A percentile compares a stretch with the other conserved stretches of the same genome.
Evolutionary conservation across 2,113 vertebrate species (phyloP).

Genomic region (Tragelaphus strepsiceros): DNA sequence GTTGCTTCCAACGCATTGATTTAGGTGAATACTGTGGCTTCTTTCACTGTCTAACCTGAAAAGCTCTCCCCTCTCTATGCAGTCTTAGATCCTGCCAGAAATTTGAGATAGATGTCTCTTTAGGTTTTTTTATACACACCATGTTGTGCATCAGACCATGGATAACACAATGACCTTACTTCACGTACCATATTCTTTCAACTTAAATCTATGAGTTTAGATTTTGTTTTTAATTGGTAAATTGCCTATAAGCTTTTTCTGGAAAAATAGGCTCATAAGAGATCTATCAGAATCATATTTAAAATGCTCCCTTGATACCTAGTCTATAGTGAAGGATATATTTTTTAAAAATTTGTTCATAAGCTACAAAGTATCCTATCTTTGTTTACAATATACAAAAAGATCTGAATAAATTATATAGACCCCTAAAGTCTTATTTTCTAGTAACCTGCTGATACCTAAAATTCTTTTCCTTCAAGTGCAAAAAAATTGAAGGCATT

Average conservation of each 20-base stretch:
- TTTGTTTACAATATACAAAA: constrained; percentile 20
- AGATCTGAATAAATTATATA: not conserved
- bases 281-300: constrained; percentile 16
- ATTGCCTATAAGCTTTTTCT: constrained; percentile 43
- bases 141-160: not conserved
- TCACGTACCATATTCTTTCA: not conserved
- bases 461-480: not conserved
- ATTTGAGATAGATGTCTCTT: not conserved
- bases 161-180: not conserved
- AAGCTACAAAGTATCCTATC: constrained; percentile 13
- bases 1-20: constrained; percentile 21
- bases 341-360: not conserved
- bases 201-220: not conserved
- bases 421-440: not conserved
- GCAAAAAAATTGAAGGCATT: constrained; percentile 15
- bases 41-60: constrained; percentile 24
- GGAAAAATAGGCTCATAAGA: not conserved
- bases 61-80: constrained; percentile 26
- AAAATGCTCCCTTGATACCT: constrained; percentile 21
- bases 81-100: not conserved
- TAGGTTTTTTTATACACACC: not conserved
- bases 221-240: constrained; percentile 29
- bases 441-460: constrained; percentile 11
- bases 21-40: not conserved
- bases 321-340: constrained; percentile 22